phyloP scores from a whole-genome alignment of 2,797 vertebrate species.

The Sebastes nivosus region DNA sequence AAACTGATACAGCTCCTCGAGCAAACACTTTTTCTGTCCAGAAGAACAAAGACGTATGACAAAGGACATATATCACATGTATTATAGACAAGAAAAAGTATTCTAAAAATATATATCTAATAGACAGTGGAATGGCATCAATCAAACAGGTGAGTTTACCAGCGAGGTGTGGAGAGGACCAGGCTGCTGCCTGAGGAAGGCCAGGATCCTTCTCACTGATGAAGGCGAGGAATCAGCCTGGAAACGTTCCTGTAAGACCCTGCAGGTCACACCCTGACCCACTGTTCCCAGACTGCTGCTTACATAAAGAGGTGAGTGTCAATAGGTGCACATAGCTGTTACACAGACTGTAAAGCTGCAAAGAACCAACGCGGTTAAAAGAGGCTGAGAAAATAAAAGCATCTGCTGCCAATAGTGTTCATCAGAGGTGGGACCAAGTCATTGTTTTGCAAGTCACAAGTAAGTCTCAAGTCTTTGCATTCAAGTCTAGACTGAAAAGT shows the following conservation, averaged over 20 bases:
- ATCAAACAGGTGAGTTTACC: constrained; percentile 60
- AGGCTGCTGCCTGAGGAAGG: constrained; percentile 75
- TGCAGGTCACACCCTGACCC: constrained; percentile 78
- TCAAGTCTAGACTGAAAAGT: too few species aligned
- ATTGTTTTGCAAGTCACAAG: too few species aligned
- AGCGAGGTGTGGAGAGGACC: constrained; percentile 78
- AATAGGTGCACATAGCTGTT: neutral
- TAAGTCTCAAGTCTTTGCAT: too few species aligned
- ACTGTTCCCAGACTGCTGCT: constrained; percentile 78
- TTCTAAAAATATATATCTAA: neutral
- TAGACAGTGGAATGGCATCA: neutral
- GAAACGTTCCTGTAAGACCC: constrained; percentile 55
- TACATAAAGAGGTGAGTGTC: neutral
- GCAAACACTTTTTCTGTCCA: constrained; percentile 82
- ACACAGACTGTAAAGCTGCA: neutral
- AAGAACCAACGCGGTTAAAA: neutral
- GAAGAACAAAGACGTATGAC: constrained; percentile 4
- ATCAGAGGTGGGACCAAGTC: too few species aligned
- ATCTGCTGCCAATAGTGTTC: neutral
- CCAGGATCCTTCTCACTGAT: constrained; percentile 63
- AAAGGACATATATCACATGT: neutral
- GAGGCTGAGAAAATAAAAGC: neutral
- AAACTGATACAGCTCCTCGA: constrained; percentile 72
- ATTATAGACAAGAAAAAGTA: neutral
- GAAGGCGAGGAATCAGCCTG: constrained; percentile 13